Percentiles rank a stretch among this genome's conserved stretches.
Evolutionary conservation across 2,113 vertebrate genomes (phyloP).

Genomic region (Gymnocephalus cernua): DNA sequence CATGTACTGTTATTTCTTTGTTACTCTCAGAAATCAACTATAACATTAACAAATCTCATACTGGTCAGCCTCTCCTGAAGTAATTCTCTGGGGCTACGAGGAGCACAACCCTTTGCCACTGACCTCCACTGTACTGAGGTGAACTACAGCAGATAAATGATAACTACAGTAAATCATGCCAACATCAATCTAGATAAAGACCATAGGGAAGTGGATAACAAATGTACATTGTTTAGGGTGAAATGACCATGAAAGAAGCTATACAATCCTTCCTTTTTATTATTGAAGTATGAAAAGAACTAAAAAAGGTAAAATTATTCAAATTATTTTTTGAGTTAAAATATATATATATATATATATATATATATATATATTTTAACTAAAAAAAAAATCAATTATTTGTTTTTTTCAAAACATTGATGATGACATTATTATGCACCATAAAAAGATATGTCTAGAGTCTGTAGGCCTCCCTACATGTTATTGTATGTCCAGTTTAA

Average conservation of each 20-base stretch:
- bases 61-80: too few species aligned
- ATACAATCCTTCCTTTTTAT: background rate
- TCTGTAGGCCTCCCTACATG: too few species aligned
- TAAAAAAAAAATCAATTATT: too few species aligned
- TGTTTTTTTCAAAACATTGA: too few species aligned
- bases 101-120: background rate
- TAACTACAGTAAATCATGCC: background rate
- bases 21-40: background rate
- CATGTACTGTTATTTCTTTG: background rate
- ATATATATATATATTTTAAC: too few species aligned
- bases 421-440: too few species aligned
- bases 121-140: background rate
- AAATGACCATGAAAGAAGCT: background rate
- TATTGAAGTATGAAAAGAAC: background rate
- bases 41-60: background rate
- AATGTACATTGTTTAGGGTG: background rate
- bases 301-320: too few species aligned
- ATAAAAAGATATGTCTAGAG: too few species aligned
- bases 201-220: background rate
- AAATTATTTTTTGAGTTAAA: too few species aligned
- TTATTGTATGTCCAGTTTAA: too few species aligned
- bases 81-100: background rate
- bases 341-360: too few species aligned
- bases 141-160: too few species aligned
- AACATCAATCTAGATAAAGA: slow-evolving; percentile 8